These are phyloP conservation scores for Cherax destructor DNA, from an alignment of 1,140 invertebrate genomes.

Conservation along the genomic window DNA sequence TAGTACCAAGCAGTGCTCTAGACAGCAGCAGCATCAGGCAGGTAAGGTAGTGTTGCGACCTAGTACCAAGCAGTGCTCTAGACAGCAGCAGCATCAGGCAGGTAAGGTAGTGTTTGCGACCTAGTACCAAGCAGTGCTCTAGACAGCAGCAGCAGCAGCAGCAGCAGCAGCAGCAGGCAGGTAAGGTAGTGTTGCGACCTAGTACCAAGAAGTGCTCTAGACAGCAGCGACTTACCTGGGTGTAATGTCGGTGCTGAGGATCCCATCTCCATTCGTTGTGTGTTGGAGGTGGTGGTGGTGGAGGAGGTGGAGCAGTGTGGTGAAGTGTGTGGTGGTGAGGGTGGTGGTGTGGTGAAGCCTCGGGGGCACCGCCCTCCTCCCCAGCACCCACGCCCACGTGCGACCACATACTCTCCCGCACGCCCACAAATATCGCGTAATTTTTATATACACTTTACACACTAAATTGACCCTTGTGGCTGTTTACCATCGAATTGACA, in stretches of 20 bases:
- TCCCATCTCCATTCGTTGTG: conserved; percentile 64
- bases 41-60: not conserved
- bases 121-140: no score
- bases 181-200: not conserved
- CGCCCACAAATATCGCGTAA: conserved; percentile 27
- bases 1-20: no score
- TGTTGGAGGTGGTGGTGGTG: conserved; percentile 34
- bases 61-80: no score
- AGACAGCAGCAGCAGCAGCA: not conserved
- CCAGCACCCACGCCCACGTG: conserved; percentile 38
- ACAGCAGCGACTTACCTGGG: conserved; percentile 36
- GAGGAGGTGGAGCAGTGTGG: conserved; percentile 25
- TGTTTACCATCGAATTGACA: conserved; percentile 39
- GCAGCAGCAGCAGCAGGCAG: not conserved
- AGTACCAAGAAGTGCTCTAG: no score
- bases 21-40: not conserved
- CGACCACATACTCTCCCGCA: conserved; percentile 52
- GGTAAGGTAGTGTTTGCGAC: not conserved
- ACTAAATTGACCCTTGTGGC: conserved; percentile 25
- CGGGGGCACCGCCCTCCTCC: conserved; percentile 15
- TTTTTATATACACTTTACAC: conserved; percentile 43
- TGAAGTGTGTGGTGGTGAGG: conserved; percentile 41
- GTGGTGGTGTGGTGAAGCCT: conserved; percentile 52
- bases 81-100: not conserved
- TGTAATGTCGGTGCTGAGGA: conserved; percentile 52